Conservation (phyloP, 2,113 vertebrate species). For the Gallinago paraguaiae region DNA sequence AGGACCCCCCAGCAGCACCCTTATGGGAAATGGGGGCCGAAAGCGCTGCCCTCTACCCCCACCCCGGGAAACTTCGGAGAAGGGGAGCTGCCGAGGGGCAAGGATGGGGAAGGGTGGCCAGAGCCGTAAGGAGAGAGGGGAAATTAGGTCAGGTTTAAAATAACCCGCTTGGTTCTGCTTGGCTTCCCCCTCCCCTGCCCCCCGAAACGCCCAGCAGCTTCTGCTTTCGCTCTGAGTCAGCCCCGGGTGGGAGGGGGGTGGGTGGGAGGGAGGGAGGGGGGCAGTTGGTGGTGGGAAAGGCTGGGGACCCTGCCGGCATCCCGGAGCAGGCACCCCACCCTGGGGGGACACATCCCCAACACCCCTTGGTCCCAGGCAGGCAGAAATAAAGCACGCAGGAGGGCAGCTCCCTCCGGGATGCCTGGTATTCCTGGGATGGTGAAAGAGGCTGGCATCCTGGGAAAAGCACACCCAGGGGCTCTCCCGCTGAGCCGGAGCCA, state of each 20-base stretch:
- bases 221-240: conserved; percentile 82
- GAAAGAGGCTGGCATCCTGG: background rate
- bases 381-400: background rate
- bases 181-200: conserved; percentile 33
- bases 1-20: background rate
- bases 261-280: background rate
- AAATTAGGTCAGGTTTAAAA: conserved; percentile 77
- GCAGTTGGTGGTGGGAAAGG: background rate
- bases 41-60: background rate
- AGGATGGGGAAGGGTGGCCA: background rate
- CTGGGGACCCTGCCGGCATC: background rate
- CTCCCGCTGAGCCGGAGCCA: rapidly evolving
- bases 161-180: conserved; percentile 77
- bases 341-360: background rate
- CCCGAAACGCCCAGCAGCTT: conserved; percentile 59
- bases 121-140: background rate
- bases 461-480: background rate
- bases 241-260: background rate
- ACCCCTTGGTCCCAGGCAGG: background rate
- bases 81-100: background rate
- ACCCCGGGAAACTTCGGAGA: background rate
- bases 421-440: background rate
- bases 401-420: background rate
- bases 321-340: background rate
- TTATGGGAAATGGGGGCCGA: rapidly evolving